phyloP scores from a whole-genome alignment of 2,888 invertebrate species.

The Pilophorus perplexus region DNA sequence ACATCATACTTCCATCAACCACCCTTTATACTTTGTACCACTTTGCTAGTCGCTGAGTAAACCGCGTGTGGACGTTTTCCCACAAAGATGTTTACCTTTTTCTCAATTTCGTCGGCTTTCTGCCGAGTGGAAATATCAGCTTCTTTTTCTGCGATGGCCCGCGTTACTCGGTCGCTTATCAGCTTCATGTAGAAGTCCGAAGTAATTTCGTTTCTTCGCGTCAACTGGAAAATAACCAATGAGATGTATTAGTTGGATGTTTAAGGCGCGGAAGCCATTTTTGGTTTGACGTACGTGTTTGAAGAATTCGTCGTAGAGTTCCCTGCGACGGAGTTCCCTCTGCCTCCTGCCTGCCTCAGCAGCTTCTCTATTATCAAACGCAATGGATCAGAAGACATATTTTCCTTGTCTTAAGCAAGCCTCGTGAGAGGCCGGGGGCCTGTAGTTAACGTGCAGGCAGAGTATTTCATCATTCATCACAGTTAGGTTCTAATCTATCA shows the following conservation, averaged over 20 bases:
- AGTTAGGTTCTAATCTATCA: too few species aligned
- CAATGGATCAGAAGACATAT: too few species aligned
- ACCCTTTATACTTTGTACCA: too few species aligned
- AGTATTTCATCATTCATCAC: too few species aligned
- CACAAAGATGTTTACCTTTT: too few species aligned
- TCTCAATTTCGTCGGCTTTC: conserved; percentile 32
- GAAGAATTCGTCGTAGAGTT: conserved; percentile 78
- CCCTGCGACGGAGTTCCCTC: conserved; percentile 67
- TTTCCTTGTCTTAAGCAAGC: too few species aligned
- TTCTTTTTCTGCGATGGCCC: conserved; percentile 22
- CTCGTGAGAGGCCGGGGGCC: too few species aligned
- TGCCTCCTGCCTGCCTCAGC: conserved; percentile 76
- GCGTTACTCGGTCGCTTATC: conserved; percentile 1
- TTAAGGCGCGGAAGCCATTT: not conserved
- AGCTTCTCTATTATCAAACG: too few species aligned
- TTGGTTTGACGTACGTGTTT: conserved; percentile 55
- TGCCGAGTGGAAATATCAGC: conserved; percentile 13
- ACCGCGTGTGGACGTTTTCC: too few species aligned
- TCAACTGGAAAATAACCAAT: conserved; percentile 1
- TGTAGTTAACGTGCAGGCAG: too few species aligned
- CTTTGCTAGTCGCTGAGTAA: too few species aligned
- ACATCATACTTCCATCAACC: too few species aligned
- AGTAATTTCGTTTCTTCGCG: conserved; percentile 32
- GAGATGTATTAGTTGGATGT: not conserved
- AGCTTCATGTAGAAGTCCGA: conserved; percentile 28